Base-by-base conservation (phyloP, 2,113 vertebrate species). In the Microtus oregoni region DNA sequence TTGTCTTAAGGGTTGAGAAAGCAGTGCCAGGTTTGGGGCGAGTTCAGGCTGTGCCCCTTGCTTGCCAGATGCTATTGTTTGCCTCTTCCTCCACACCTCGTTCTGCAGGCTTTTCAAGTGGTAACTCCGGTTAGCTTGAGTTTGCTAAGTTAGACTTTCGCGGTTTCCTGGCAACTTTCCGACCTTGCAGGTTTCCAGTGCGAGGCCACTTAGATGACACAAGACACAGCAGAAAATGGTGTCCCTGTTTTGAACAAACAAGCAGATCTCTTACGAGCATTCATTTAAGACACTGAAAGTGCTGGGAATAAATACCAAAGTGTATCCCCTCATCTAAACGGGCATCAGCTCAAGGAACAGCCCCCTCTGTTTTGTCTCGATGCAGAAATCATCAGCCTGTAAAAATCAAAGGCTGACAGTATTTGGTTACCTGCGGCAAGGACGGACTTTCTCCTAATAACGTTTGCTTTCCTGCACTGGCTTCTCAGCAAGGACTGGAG, bases 371-470 rank as follows among this genome's bases (percentile, higher is more conserved):
- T 93, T 97, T 96, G 94, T 90, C 61, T 70, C 81, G 76, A 94
- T 85, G 77, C 61, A 96, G 96, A 47, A 96, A 89, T 97, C 94
- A 95, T 38, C n/a, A 0, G 22, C 65, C 86, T 94, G 52, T 97
- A 96, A 95, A 97, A 96, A 96, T 86, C 94, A 95, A 90, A 94
- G 90, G 50, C 92, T 28, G 70, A 89, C 73, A 82, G 58, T 95
- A 97, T 98, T 97, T 96, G 89, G 93, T 95, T 97, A 98, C 97
- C 83, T 92, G 87, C 32, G 79, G 68, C 91, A 88, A 82, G 52
- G 97, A 96, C 41, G 87, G 94, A 81, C 96, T 97, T 97, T 97
- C 89, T 93, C 50, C 87, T 88, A 67, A 2, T 95, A 94, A 77
- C 86, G 77, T 97, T 97, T 94, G 94, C 95, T 96, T 97, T 97